phyloP scores from a whole-genome alignment of 2,888 invertebrate genomes.

The Tipula unca region DNA sequence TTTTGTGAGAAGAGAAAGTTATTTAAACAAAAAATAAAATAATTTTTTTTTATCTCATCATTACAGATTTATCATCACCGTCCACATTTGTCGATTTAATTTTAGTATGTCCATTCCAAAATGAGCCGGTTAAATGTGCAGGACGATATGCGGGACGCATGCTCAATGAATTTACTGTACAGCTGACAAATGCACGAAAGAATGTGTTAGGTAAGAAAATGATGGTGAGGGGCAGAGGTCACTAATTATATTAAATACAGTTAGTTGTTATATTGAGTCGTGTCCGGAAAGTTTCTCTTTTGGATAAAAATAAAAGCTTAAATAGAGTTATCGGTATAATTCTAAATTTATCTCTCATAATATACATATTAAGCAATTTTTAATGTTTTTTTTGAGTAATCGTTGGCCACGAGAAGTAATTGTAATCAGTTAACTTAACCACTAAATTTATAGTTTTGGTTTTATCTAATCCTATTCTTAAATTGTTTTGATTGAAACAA shows the following conservation, averaged over 20 bases:
- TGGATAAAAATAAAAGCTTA: background rate
- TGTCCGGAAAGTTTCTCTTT: background rate
- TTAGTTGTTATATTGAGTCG: background rate
- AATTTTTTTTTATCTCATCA: background rate
- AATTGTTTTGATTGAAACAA: too few relatives aligned
- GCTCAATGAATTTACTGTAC: slow-evolving; percentile 39
- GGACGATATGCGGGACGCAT: slow-evolving; percentile 47
- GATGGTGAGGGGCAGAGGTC: background rate
- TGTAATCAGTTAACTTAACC: too few relatives aligned
- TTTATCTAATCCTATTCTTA: too few relatives aligned
- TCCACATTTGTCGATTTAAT: slow-evolving; percentile 48
- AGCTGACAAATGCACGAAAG: slow-evolving; percentile 35
- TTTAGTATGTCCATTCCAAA: slow-evolving; percentile 46
- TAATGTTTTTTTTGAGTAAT: too few relatives aligned
- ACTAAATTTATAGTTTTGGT: too few relatives aligned
- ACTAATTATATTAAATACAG: too few relatives aligned
- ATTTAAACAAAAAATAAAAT: background rate
- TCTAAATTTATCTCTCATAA: too few relatives aligned
- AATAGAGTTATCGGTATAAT: background rate
- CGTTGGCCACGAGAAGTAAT: too few relatives aligned
- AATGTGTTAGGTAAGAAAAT: slow-evolving; percentile 37
- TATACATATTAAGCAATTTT: too few relatives aligned
- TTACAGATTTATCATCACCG: background rate
- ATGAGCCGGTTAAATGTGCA: slow-evolving; percentile 48
- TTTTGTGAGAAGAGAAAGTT: background rate